phyloP scores from a whole-genome alignment of 2,888 invertebrate genomes.

The Eupithecia insigniata region DNA sequence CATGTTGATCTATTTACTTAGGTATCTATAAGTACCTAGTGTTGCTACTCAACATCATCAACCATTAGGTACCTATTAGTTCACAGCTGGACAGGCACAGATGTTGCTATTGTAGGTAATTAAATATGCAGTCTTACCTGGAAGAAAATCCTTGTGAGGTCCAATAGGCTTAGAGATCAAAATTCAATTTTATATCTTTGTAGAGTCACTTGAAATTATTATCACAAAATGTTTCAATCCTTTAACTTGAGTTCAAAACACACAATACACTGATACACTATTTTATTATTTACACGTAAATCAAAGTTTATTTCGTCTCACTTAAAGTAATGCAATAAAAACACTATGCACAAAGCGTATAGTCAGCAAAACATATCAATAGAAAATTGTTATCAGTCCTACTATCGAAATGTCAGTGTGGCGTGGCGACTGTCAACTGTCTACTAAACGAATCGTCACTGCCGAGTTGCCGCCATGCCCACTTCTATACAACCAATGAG shows the following conservation, averaged over 20 bases:
- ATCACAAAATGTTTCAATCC: conserved; percentile 38
- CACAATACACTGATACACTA: conserved; percentile 60
- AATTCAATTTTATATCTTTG: conserved; percentile 14
- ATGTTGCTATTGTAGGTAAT: background rate
- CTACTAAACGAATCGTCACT: conserved; percentile 84
- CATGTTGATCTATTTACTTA: background rate
- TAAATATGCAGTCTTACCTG: conserved; percentile 19
- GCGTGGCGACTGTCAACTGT: conserved; percentile 84
- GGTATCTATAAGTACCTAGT: background rate
- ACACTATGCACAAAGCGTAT: conserved; percentile 59
- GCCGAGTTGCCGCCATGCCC: conserved; percentile 81
- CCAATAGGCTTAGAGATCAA: conserved; percentile 17
- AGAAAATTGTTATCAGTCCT: conserved; percentile 79
- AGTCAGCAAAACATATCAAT: conserved; percentile 77
- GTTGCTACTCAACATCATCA: too few relatives aligned
- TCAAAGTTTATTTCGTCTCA: conserved; percentile 40
- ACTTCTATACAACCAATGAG: conserved; percentile 61
- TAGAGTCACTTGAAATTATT: conserved; percentile 27
- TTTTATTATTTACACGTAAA: background rate
- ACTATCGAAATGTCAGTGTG: conserved; percentile 83
- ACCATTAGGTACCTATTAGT: too few relatives aligned
- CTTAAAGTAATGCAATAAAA: conserved; percentile 47
- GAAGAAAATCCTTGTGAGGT: conserved; percentile 20
- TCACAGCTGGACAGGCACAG: too few relatives aligned
- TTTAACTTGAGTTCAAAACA: conserved; percentile 30